phyloP scores from a whole-genome alignment of 2,797 vertebrate species.

The Arremon aurantiirostris region DNA sequence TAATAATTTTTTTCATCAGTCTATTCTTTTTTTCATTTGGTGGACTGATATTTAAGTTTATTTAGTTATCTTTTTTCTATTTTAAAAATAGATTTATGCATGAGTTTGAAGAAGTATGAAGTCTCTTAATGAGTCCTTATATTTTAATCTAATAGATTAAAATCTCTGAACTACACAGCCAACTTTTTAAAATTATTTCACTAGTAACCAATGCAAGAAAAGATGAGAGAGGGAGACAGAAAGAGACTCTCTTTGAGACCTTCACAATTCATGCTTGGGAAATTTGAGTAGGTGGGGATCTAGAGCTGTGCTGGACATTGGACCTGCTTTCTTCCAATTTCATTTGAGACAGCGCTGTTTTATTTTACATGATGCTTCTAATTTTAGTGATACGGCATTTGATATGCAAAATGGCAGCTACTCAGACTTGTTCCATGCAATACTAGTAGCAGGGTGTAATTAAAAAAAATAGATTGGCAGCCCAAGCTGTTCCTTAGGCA shows the following conservation, averaged over 20 bases:
- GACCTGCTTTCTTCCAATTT: not conserved
- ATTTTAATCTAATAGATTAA: not conserved
- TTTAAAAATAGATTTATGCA: not conserved
- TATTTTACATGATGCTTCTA: conserved; percentile 12
- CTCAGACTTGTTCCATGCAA: not conserved
- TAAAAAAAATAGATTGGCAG: not conserved
- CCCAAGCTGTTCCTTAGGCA: not conserved
- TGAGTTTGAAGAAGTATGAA: not conserved
- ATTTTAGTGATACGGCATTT: not conserved
- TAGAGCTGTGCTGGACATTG: not conserved
- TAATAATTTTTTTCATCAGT: not conserved
- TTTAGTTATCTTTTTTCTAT: not conserved
- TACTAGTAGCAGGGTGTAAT: not conserved
- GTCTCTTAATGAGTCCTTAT: not conserved
- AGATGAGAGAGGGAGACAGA: not conserved
- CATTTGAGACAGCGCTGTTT: not conserved
- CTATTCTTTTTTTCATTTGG: not conserved
- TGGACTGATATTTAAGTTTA: not conserved
- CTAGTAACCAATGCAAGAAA: not conserved
- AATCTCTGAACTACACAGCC: not conserved
- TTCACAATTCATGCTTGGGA: not conserved
- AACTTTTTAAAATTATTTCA: not conserved
- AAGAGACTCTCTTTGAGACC: not conserved
- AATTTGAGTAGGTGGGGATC: not conserved
- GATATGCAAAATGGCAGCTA: not conserved